A percentile compares a stretch with the other conserved stretches of the same genome.
Conservation (phyloP, 2,113 vertebrate species). For the Eonycteris spelaea region DNA sequence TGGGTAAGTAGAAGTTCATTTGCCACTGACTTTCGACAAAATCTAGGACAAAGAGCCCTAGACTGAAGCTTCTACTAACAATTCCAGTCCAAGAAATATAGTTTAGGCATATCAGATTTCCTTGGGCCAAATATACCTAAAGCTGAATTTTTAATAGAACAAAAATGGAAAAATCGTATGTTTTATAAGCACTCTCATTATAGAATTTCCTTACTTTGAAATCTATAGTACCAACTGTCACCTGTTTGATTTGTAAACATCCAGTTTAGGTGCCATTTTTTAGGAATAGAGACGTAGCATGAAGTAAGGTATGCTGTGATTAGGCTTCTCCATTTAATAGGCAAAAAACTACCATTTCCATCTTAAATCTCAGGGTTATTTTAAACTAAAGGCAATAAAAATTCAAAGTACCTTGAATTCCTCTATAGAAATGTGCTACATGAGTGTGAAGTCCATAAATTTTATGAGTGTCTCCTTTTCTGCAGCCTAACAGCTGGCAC, state of each 20-base stretch:
- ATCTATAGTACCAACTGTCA: background rate
- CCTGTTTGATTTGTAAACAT: background rate
- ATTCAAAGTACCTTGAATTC: background rate
- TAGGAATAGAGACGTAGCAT: background rate
- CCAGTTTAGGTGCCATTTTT: background rate
- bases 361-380: background rate
- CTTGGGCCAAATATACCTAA: background rate
- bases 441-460: background rate
- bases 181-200: background rate
- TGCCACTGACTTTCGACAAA: background rate
- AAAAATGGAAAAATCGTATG: background rate
- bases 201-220: background rate
- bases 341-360: background rate
- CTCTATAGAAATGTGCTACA: background rate
- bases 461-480: background rate
- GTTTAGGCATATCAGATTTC: background rate
- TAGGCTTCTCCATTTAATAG: background rate
- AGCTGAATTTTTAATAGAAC: background rate
- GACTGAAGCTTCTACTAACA: background rate
- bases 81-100: background rate
- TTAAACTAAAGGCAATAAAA: slow-evolving; percentile 24
- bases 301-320: background rate
- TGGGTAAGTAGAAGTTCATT: background rate
- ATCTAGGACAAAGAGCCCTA: background rate
- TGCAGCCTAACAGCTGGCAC: background rate